Evolutionary conservation across 2,797 vertebrate species (phyloP).

Genomic region (Rhinatrema bivittatum): DNA sequence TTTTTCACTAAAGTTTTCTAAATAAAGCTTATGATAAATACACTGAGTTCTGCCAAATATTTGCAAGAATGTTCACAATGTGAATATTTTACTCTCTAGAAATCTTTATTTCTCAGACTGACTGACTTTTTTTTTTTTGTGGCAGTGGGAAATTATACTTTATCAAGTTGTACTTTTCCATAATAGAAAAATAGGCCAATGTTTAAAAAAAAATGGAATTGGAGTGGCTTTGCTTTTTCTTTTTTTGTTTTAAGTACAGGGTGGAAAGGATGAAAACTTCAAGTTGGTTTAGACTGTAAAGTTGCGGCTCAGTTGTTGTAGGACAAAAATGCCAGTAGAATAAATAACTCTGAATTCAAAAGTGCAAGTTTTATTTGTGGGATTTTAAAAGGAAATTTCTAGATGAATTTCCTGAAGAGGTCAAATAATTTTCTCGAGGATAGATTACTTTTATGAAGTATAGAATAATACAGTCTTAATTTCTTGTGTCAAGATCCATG

Average conservation of each 20-base stretch:
- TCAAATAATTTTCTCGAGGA: slow-evolving; percentile 2
- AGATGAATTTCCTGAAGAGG: slow-evolving; percentile 1
- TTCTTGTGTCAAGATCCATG: not conserved
- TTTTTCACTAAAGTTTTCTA: not conserved
- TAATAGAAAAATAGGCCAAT: slow-evolving; percentile 6
- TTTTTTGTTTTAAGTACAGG: not conserved
- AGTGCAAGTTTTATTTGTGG: slow-evolving; percentile 5
- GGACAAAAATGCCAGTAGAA: slow-evolving; percentile 4
- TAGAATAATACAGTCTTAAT: not conserved
- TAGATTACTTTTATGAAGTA: slow-evolving; percentile 2
- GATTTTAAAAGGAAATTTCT: not conserved
- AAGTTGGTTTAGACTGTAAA: slow-evolving; percentile 17
- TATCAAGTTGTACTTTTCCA: slow-evolving; percentile 6
- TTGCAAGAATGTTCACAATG: too few species aligned
- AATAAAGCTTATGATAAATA: slow-evolving; percentile 16
- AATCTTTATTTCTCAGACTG: too few species aligned
- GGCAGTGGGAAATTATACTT: slow-evolving; percentile 11
- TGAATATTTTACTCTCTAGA: too few species aligned
- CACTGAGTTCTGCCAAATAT: too few species aligned
- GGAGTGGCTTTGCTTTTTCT: slow-evolving; percentile 1
- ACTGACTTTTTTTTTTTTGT: slow-evolving; percentile 14
- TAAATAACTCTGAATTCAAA: slow-evolving; percentile 16
- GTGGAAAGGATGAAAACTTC: slow-evolving; percentile 1
- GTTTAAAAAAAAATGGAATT: slow-evolving; percentile 5
- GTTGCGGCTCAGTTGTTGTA: slow-evolving; percentile 10